phyloP scores from a whole-genome alignment of 30 jellyfish, hydroid and myxozoan genomes.

The Cassiopea andromeda region DNA sequence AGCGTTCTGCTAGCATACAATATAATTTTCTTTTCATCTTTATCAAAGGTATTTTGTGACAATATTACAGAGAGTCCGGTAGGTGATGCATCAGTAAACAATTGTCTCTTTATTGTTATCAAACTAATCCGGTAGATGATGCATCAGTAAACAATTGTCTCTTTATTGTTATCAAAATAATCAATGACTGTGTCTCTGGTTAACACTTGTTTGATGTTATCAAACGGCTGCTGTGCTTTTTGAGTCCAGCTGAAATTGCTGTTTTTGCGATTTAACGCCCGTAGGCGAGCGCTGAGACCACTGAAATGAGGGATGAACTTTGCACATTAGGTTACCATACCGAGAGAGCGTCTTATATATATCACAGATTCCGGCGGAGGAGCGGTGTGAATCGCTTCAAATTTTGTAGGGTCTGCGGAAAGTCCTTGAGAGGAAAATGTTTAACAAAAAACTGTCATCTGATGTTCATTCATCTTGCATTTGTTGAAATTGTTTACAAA shows the following conservation, averaged over 20 bases:
- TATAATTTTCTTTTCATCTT: no score
- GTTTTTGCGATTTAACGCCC: not conserved
- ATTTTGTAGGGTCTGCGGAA: not conserved
- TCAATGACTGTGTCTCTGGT: not conserved
- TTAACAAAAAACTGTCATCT: not conserved
- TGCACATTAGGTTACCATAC: not conserved
- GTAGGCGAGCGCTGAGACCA: not conserved
- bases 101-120: no score
- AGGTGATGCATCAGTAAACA: not conserved
- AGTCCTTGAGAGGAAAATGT: not conserved
- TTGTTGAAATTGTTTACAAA: no score
- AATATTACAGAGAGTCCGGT: not conserved
- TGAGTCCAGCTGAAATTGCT: not conserved
- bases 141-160: no score
- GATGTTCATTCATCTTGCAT: not conserved
- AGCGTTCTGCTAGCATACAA: not conserved
- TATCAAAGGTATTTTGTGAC: no score
- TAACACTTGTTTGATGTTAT: not conserved
- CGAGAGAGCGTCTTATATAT: not conserved
- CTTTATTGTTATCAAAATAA: no score
- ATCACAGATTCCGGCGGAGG: not conserved
- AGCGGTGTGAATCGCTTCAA: not conserved
- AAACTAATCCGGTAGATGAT: no score
- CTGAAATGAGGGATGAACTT: not conserved
- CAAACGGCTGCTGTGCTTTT: not conserved